Evolutionary conservation across 2,888 invertebrate genomes (phyloP).

Genomic region (Agrochola lychnidis): DNA sequence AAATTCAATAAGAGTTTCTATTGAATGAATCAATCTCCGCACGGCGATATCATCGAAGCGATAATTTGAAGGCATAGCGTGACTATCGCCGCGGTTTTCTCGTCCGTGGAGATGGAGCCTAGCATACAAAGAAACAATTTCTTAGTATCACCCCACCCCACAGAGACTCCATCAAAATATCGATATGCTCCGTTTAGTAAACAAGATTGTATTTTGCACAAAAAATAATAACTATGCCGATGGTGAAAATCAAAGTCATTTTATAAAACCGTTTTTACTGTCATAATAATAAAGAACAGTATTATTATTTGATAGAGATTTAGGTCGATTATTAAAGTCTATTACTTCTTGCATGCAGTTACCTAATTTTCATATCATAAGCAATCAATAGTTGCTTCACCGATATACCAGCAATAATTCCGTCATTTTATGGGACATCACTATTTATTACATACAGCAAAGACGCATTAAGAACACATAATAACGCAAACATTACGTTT

Average conservation of each 20-base stretch:
- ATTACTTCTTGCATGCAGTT: conserved; percentile 1
- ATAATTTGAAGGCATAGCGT: no score
- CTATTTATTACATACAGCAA: conserved; percentile 18
- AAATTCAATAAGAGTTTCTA: no score
- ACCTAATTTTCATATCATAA: conserved; percentile 2
- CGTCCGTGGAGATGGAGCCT: no score
- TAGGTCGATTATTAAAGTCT: background rate
- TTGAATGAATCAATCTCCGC: no score
- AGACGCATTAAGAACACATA: conserved; percentile 20
- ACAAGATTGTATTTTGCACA: background rate
- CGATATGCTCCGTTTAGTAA: background rate
- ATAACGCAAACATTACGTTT: conserved; percentile 21
- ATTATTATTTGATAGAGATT: background rate
- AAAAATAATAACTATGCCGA: background rate
- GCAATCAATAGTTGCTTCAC: conserved; percentile 29
- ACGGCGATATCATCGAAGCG: no score
- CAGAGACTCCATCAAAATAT: no score
- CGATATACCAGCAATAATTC: conserved; percentile 27
- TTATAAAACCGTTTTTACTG: background rate
- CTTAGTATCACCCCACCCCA: no score
- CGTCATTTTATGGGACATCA: conserved; percentile 27
- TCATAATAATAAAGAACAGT: background rate
- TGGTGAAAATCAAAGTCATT: background rate
- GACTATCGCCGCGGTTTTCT: no score
- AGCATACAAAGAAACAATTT: no score